These are phyloP conservation scores for Drosophila baimaii DNA, from an alignment of 1,140 invertebrate genomes.

Conservation along the genomic window DNA sequence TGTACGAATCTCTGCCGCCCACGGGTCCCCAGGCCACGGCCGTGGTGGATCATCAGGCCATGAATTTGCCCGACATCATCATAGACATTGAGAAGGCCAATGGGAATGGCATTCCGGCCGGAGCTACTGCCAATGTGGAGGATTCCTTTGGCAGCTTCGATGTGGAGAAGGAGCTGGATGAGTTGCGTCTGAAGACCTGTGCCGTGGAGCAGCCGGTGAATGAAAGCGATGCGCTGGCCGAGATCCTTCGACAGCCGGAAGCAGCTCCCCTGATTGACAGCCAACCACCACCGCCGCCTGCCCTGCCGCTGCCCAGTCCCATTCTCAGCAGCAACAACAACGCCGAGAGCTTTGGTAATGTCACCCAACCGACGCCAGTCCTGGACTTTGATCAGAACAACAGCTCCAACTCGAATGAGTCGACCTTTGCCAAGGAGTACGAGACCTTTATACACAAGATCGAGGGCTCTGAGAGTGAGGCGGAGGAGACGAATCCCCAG, in stretches of 20 bases:
- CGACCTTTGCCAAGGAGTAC: conserved; percentile 77
- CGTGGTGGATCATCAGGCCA: conserved; percentile 53
- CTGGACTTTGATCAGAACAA: conserved; percentile 65
- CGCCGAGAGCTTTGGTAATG: neutral
- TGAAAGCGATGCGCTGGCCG: conserved; percentile 54
- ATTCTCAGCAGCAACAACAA: conserved; percentile 1
- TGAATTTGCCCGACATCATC: conserved; percentile 81
- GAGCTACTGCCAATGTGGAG: conserved; percentile 25
- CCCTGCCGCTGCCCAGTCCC: conserved; percentile 38
- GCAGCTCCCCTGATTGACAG: neutral
- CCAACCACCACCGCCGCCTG: neutral
- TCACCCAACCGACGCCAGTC: neutral
- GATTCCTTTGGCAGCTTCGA: conserved; percentile 74
- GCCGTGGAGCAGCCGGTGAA: conserved; percentile 8
- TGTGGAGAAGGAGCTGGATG: conserved; percentile 80
- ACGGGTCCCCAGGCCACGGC: conserved; percentile 54
- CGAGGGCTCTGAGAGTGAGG: conserved; percentile 53
- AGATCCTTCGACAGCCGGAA: conserved; percentile 50
- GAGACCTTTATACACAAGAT: conserved; percentile 78
- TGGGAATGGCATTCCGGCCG: neutral
- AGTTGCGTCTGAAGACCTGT: conserved; percentile 66
- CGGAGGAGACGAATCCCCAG: conserved; percentile 14
- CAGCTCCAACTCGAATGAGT: conserved; percentile 73
- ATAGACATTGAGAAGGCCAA: conserved; percentile 78
- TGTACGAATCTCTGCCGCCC: conserved; percentile 67